Conservation (phyloP, 2,888 invertebrate genomes). For the Pachydiplax longipennis region DNA sequence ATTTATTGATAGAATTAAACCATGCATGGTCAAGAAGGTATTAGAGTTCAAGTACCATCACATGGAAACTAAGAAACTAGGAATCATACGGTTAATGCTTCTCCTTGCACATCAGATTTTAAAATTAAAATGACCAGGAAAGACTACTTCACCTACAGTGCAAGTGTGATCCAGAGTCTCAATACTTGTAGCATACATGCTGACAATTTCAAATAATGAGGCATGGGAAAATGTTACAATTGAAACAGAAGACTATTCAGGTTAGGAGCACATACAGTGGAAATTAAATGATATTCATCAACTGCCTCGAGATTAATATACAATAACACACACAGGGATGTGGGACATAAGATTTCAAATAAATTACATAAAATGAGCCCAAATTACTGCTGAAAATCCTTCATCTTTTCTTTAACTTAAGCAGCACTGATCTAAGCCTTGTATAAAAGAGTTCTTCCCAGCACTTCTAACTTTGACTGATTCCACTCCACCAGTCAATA, state of each 20-base stretch:
- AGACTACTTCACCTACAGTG: not conserved
- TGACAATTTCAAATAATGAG: not conserved
- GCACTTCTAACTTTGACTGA: too few species aligned
- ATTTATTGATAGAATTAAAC: not conserved
- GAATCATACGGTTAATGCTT: not conserved
- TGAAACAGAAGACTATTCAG: not conserved
- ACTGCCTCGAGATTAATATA: too few species aligned
- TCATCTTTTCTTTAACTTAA: too few species aligned
- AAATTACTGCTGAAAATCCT: too few species aligned
- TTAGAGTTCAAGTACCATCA: not conserved
- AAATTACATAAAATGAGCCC: too few species aligned
- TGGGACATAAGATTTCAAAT: too few species aligned
- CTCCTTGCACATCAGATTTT: not conserved
- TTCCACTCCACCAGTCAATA: too few species aligned
- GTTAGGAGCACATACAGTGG: not conserved
- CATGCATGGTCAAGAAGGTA: not conserved
- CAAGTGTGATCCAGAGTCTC: not conserved
- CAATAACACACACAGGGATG: too few species aligned
- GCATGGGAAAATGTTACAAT: not conserved
- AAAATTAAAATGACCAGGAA: not conserved
- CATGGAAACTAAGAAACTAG: not conserved
- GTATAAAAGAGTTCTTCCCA: too few species aligned
- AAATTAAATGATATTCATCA: too few species aligned
- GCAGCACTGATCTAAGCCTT: too few species aligned
- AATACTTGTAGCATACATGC: not conserved